Conservation (phyloP, 2,113 vertebrate genomes). For the Plecotus auritus region DNA sequence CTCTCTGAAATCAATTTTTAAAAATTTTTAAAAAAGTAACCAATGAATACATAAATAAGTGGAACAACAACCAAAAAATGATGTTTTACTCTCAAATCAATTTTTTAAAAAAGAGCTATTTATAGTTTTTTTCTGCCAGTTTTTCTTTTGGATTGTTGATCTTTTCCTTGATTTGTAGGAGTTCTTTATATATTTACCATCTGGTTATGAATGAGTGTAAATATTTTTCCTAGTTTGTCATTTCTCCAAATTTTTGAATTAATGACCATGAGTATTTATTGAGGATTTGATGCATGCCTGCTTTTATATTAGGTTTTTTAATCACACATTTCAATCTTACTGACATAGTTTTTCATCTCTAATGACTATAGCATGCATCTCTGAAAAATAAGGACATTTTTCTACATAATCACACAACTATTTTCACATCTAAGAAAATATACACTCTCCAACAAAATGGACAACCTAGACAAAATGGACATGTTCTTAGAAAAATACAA, state of each 20-base stretch:
- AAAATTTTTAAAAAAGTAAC: no score
- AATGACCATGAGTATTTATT: not conserved
- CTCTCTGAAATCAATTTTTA: no score
- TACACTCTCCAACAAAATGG: no score
- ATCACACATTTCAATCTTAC: not conserved
- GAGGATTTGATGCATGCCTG: not conserved
- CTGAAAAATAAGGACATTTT: not conserved
- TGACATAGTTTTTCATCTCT: not conserved
- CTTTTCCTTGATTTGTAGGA: not conserved
- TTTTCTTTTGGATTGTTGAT: not conserved
- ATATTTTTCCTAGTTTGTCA: not conserved
- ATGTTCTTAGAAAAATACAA: no score
- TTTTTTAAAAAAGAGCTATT: not conserved
- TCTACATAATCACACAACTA: not conserved
- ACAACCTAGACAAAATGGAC: no score
- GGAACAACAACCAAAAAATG: no score
- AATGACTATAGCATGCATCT: not conserved
- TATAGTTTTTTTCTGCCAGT: not conserved
- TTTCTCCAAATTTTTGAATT: slow-evolving; percentile 3
- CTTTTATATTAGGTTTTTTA: not conserved
- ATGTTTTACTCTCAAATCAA: no score
- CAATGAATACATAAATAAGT: no score
- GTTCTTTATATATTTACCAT: not conserved
- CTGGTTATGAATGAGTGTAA: not conserved
- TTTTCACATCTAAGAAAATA: not conserved